These are phyloP conservation scores for Biston betularia DNA, from an alignment of 2,888 invertebrate genomes.

Conservation along the genomic window DNA sequence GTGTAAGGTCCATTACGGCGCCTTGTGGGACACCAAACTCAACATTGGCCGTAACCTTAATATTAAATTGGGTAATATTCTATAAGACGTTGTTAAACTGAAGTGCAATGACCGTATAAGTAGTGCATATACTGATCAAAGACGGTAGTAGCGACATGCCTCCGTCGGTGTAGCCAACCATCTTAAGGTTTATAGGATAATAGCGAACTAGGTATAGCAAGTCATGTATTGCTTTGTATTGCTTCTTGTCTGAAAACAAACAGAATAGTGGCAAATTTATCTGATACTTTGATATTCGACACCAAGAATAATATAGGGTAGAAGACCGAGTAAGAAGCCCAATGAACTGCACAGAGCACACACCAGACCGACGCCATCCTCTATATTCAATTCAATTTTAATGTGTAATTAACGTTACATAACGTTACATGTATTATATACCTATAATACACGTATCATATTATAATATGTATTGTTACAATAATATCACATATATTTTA, in stretches of 20 bases:
- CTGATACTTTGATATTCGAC: not conserved
- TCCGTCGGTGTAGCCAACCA: not conserved
- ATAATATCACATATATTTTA: no score
- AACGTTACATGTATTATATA: no score
- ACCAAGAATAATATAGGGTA: not conserved
- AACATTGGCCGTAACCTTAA: no score
- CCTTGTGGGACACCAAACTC: no score
- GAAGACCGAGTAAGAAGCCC: not conserved
- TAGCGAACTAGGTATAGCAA: not conserved
- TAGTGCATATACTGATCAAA: not conserved
- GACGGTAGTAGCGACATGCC: conserved; percentile 1
- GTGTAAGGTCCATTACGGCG: no score
- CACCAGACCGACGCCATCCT: no score
- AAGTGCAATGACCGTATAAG: conserved; percentile 2
- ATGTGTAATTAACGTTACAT: no score
- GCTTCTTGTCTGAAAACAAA: not conserved
- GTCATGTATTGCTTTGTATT: not conserved
- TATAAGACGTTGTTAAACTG: conserved; percentile 7
- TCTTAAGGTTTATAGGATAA: not conserved
- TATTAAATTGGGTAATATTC: not conserved
- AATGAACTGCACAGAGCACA: no score
- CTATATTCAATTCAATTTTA: no score
- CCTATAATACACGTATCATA: no score
- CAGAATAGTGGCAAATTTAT: not conserved
- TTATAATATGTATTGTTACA: no score